Percentiles rank a stretch among this genome's conserved stretches.
Evolutionary conservation across 2,888 invertebrate genomes (phyloP).

Genomic region (Melanostoma mellinum): DNA sequence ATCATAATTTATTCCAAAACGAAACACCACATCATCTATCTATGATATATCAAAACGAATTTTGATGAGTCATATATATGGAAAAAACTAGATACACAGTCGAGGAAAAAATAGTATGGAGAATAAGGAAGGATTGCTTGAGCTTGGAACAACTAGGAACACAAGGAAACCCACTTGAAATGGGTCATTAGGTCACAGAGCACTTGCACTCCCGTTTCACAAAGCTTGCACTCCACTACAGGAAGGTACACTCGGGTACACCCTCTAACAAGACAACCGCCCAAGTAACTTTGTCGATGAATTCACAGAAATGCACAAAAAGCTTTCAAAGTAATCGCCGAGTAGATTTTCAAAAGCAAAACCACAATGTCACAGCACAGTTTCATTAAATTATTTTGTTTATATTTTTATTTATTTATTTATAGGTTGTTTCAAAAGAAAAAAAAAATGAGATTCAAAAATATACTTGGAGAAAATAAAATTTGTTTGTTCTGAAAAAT

Average conservation of each 20-base stretch:
- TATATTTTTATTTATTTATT: slow-evolving; percentile 8
- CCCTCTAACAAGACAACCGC: slow-evolving; percentile 8
- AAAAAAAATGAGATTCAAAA: slow-evolving; percentile 1
- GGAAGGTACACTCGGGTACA: slow-evolving; percentile 1
- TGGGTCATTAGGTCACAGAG: slow-evolving; percentile 68
- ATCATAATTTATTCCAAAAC: slow-evolving; percentile 66
- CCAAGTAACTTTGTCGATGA: slow-evolving; percentile 28
- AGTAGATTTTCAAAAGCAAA: background rate
- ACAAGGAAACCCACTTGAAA: slow-evolving; percentile 42
- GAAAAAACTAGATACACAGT: slow-evolving; percentile 31
- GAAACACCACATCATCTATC: slow-evolving; percentile 21
- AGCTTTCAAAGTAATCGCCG: slow-evolving; percentile 8
- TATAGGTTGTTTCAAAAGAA: slow-evolving; percentile 1
- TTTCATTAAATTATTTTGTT: slow-evolving; percentile 33
- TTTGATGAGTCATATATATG: slow-evolving; percentile 51
- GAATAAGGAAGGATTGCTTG: slow-evolving; percentile 30
- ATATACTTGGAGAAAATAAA: slow-evolving; percentile 12
- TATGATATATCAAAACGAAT: slow-evolving; percentile 39
- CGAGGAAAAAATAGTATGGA: slow-evolving; percentile 1
- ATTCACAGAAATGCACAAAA: slow-evolving; percentile 41
- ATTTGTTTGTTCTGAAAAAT: slow-evolving; percentile 36
- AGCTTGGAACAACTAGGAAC: slow-evolving; percentile 28
- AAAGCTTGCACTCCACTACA: slow-evolving; percentile 55
- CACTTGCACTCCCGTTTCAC: slow-evolving; percentile 64
- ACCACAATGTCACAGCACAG: background rate